Percentiles rank a stretch among this genome's conserved stretches.
Evolutionary conservation across 2,113 vertebrate species (phyloP).

Genomic region (Oreochromis tanganicae): DNA sequence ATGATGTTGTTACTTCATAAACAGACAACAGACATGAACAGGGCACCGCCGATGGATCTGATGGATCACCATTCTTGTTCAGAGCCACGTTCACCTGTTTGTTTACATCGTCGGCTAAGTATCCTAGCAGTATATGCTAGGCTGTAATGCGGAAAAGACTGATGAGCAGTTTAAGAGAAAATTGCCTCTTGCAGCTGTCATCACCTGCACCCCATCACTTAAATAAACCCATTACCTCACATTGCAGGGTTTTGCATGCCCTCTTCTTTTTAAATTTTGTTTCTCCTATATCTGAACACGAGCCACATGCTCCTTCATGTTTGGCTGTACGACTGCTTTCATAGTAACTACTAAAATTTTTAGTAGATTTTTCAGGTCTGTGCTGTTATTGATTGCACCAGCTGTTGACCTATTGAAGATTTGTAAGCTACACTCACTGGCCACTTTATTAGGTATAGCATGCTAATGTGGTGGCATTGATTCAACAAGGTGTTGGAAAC

Average conservation of each 20-base stretch:
- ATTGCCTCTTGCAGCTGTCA: not conserved
- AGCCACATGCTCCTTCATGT: not conserved
- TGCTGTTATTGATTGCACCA: not conserved
- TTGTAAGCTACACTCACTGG: not conserved
- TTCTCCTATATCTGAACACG: not conserved
- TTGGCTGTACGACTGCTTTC: not conserved
- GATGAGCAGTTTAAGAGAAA: not conserved
- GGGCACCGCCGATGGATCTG: not conserved
- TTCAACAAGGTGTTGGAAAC: fast-evolving
- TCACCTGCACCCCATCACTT: not conserved
- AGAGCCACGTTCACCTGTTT: not conserved
- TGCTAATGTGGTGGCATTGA: not conserved
- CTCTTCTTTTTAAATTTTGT: not conserved
- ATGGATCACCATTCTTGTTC: not conserved
- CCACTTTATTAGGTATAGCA: not conserved
- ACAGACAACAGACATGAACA: not conserved
- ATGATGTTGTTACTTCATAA: not conserved
- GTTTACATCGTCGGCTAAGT: not conserved
- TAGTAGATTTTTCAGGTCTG: not conserved
- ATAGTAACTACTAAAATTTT: not conserved
- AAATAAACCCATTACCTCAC: not conserved
- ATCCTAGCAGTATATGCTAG: not conserved
- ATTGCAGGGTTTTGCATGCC: not conserved
- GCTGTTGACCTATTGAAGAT: not conserved
- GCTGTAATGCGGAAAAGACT: not conserved